Conservation (phyloP, 2,888 invertebrate species). For the Mayetiola destructor region DNA sequence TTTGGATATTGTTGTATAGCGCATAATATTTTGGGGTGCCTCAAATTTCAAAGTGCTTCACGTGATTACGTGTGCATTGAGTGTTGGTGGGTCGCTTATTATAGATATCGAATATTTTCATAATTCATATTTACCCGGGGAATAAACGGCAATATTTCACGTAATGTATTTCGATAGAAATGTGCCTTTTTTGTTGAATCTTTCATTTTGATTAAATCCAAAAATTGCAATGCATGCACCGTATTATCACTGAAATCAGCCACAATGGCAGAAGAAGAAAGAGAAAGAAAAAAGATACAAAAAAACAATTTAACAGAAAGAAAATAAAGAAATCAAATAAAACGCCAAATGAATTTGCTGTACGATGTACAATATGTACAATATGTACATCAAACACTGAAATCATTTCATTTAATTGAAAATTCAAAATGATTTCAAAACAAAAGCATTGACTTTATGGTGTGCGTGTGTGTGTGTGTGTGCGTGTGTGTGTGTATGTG, state of each 20-base stretch:
- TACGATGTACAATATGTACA: too few species aligned
- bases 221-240: constrained; percentile 79
- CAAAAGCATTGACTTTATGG: too few species aligned
- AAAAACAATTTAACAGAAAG: too few species aligned
- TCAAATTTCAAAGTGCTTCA: not conserved
- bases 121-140: constrained; percentile 66
- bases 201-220: constrained; percentile 86
- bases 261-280: not conserved
- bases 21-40: not conserved
- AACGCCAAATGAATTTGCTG: too few species aligned
- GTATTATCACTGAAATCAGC: constrained; percentile 60
- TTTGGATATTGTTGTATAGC: not conserved
- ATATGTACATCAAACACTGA: too few species aligned
- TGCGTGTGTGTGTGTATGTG: too few species aligned
- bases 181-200: constrained; percentile 76
- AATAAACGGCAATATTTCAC: constrained; percentile 73
- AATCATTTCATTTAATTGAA: too few species aligned
- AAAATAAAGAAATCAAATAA: too few species aligned
- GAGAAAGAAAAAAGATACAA: constrained; percentile 19
- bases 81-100: not conserved
- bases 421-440: too few species aligned
- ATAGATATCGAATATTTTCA: too few species aligned
- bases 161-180: constrained; percentile 76
- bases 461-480: too few species aligned
- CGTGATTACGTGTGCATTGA: not conserved